Base-by-base conservation (phyloP, 1,140 invertebrate genomes). In the Whitmania pigra region DNA sequence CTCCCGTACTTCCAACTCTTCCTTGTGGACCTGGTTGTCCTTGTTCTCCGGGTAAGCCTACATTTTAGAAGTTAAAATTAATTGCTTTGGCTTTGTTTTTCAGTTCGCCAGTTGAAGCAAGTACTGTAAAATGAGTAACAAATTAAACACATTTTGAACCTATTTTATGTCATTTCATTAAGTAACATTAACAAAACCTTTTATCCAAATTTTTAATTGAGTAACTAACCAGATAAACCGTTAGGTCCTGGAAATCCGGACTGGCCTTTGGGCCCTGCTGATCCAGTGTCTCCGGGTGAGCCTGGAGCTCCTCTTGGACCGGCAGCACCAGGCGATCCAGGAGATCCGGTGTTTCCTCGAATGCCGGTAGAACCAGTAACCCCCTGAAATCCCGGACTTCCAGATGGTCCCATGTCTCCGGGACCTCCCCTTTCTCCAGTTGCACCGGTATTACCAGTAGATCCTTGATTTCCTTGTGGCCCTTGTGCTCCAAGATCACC, bases 21-120 rank as follows among this genome's bases (percentile, higher is more conserved):
- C 76, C 76, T 68, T 53, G 66, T 9, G 53, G 17, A 69, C 73
- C 73, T 36, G 40, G 67, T 53, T 77, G 57, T 40, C 80, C 81
- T 18, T 78, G 76, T 27, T 71, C 43, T 57, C 80, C 80, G 43
- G 43, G 43, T 49, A 49, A 49, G 43, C 43, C 43, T 49, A 49
- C 0, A 49, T 7, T 49, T 49, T 49, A 17, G 43, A 17, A 49
- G 43, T 49, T 1, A 49, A 5, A 49, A 49, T 49, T 49, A 49
- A 17, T 49, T 49, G 43, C 13, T 0, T 1, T 1, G 9, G 15
- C 43, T 49, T 49, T 49, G 43, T 0, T 49, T 13, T 49, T 49
- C 13, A 17, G 43, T 15, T 49, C 13, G 43, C 9, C 43, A 49
- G 15, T 1, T 49, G 31, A 36, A 36, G 2, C 2, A 3, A 36